Conservation (phyloP, 2,888 invertebrate species). For the Rotaria socialis region DNA sequence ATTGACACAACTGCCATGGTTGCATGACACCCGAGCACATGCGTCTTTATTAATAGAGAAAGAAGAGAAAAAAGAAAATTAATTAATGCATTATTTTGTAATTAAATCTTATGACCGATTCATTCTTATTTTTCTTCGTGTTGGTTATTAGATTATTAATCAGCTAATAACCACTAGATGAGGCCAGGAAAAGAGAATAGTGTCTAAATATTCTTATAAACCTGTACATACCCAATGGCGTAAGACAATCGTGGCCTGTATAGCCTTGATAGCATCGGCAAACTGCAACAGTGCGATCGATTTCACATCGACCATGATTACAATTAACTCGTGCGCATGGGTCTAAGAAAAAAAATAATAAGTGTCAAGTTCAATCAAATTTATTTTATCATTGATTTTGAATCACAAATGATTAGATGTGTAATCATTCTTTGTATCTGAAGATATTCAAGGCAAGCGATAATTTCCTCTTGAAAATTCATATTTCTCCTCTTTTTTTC, state of each 20-base stretch:
- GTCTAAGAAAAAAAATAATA: not conserved
- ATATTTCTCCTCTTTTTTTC: not conserved
- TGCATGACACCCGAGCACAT: not conserved
- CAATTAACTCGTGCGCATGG: conserved; percentile 12
- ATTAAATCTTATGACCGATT: not conserved
- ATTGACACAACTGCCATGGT: conserved; percentile 26
- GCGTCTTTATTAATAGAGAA: not conserved
- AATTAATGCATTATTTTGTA: not conserved
- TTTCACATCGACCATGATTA: conserved; percentile 12
- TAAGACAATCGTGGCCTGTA: not conserved
- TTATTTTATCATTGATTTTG: not conserved
- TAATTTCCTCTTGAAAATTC: not conserved
- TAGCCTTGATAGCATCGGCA: not conserved
- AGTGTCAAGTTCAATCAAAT: not conserved
- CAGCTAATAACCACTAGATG: not conserved
- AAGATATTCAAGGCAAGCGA: not conserved
- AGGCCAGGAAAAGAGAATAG: no score
- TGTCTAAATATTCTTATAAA: no score
- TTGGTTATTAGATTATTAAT: no score
- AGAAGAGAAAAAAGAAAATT: not conserved
- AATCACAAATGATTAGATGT: not conserved
- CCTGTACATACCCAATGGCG: not conserved
- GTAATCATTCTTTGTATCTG: not conserved
- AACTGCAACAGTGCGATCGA: not conserved
- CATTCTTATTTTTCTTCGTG: no score